Evolutionary conservation across 2,797 vertebrate genomes (phyloP), one percentile per base, ranked within the genome.

Genomic region (Acanthornis magna): DNA sequence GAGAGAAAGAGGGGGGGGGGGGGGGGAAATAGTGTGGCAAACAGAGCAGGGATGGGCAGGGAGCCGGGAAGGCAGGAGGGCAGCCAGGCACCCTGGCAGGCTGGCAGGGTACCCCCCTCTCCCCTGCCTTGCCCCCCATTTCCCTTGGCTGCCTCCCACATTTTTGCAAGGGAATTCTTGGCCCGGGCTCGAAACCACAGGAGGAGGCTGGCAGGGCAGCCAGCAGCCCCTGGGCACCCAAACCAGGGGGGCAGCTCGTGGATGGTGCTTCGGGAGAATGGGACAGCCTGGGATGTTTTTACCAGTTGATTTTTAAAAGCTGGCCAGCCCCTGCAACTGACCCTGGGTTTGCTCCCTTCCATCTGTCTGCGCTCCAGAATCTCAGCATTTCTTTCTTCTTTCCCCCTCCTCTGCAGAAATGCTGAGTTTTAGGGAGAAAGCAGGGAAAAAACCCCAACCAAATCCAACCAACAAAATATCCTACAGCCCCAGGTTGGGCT

Each of bases 161-260:
- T 81, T 76, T 85, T 70, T 47, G 19, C 38, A 51, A 82, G 65
- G 63, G 40, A 80, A 83, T 94, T 86, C 87, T 62, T 95, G 88
- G 76, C 90, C 27, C 0, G 0, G 58, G 67, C 57, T 87, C 62
- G 60, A 21, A 38, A 36, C 15, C 11, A 4, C 48, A 30, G 80
- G 75, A 65, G 57, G 74, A 88, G 88, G 73, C 67, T 96, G 96
- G 47, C 77, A 50, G 73, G 45, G 85, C 8, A 38, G 72, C 8
- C 26, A 7, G 78, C 9, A 47, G 71, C 65, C 40, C 2, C 93
- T 21, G 34, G 86, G 73, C 17, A 66, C 55, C 86, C 4, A 1
- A 6, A 32, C 16, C 8, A 38, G 6, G 34, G 71, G 21, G n/a
- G 16, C 21, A 76, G 68, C 72, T 29, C 4, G 11, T 60, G 55